Percentiles rank a stretch among this genome's conserved stretches.
Conservation (phyloP, 2,888 invertebrate species). For the Nebria brevicollis region DNA sequence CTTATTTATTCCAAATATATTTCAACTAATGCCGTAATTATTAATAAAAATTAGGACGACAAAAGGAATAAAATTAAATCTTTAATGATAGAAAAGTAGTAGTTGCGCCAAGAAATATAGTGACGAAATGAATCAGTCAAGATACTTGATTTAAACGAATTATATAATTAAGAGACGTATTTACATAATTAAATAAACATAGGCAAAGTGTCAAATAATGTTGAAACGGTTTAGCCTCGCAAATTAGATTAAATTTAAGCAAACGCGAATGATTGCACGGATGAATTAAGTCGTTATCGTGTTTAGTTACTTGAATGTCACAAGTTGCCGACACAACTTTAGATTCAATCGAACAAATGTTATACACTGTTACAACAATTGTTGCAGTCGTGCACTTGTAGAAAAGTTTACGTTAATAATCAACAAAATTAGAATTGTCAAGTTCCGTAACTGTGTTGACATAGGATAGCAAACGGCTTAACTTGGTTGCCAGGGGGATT, state of each 20-base stretch:
- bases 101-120: too few relatives aligned
- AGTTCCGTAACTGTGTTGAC: not conserved
- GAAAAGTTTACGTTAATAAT: not conserved
- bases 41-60: too few relatives aligned
- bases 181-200: not conserved
- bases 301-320: not conserved
- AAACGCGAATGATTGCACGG: too few relatives aligned
- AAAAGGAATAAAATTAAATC: too few relatives aligned
- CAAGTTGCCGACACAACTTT: not conserved
- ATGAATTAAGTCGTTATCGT: not conserved
- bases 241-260: not conserved
- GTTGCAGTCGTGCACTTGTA: not conserved
- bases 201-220: not conserved
- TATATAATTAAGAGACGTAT: not conserved
- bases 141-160: not conserved
- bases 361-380: not conserved
- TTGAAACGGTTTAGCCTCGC: not conserved
- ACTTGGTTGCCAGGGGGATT: not conserved
- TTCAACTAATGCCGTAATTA: too few relatives aligned
- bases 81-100: too few relatives aligned
- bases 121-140: not conserved
- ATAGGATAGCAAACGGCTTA: not conserved
- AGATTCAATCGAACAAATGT: not conserved
- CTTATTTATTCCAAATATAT: too few relatives aligned
- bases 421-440: not conserved